Base-by-base conservation (phyloP, 2,888 invertebrate genomes). In the Criorhina ranunculi region DNA sequence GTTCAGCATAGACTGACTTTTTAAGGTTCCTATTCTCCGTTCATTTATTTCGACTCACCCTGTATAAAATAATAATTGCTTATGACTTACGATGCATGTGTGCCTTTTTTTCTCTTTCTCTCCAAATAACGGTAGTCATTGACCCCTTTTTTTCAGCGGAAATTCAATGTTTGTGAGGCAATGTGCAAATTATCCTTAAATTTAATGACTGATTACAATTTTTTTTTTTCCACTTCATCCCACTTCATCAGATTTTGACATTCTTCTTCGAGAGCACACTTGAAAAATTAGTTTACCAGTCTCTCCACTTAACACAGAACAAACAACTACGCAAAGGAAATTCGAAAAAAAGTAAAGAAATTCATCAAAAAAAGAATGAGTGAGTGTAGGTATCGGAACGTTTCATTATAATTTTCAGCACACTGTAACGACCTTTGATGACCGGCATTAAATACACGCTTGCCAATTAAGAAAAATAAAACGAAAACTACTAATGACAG, bases 341-440 rank as follows among this genome's bases (percentile, higher is more conserved):
- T 15, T 33, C 7, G 33, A 33, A 35, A 57, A 24, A 24, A 24
- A 24, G 4, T 24, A 1, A 9, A 24, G n/a, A 31, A 53, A 53
- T 31, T 15, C 42, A 12, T 42, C 4, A 15, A 35, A 12, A 42
- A 24, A n/a, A 57, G 37, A 55, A 17, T 17, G 37, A 9, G 15
- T 44, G 12, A 0, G 17, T 42, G 31, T 60, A 8, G 8, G 6
- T 60, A 72, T 72, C 72, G 60, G 35, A 60, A 60, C 60, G 60
- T 60, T 72, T 72, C 51, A 72, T 72, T 72, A 49, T 40, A 72
- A 72, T 72, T 60, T 72, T 40, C 72, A 42, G 51, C n/a, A 42
- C 29, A 59, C 49, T 59, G 70, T 72, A 72, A 72, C 72, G 72
- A 60, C 49, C 72, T 60, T 49, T 57, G 35, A 24, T 12, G 59